These are phyloP conservation scores for Drosophila sp. DNA, from an alignment of 1,140 invertebrate species.

Conservation along the genomic window DNA sequence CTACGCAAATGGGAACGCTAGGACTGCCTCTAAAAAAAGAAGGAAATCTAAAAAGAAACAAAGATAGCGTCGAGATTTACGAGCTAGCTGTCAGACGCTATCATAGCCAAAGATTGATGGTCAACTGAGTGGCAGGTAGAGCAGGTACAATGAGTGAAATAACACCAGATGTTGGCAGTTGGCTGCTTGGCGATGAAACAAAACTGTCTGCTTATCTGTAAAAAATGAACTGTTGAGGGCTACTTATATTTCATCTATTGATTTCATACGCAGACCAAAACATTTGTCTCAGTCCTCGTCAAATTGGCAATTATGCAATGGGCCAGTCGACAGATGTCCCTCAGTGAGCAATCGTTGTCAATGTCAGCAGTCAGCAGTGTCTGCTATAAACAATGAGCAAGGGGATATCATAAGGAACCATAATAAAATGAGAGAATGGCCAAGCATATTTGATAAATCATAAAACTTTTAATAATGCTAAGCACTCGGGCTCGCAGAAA, in stretches of 20 bases:
- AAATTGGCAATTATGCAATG: constrained; percentile 53
- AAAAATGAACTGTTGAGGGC: constrained; percentile 64
- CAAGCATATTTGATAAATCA: constrained; percentile 77
- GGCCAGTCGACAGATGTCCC: constrained; percentile 33
- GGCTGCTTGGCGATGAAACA: constrained; percentile 24
- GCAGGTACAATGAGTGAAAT: constrained; percentile 10
- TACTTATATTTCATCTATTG: constrained; percentile 64
- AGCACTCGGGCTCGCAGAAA: constrained; percentile 52
- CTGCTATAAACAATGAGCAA: constrained; percentile 43
- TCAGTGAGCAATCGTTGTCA: constrained; percentile 18
- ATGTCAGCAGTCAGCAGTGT: constrained; percentile 59
- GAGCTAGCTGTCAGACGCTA: constrained; percentile 76
- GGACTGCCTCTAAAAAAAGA: constrained; percentile 37
- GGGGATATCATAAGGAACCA: constrained; percentile 14
- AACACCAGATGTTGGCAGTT: constrained; percentile 42
- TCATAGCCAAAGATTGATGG: constrained; percentile 78
- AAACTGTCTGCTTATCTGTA: constrained; percentile 60
- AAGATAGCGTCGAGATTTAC: constrained; percentile 75
- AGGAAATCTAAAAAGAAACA: constrained; percentile 1
- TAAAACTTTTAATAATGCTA: constrained; percentile 76
- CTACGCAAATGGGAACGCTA: constrained; percentile 71
- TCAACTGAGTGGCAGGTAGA: constrained; percentile 58
- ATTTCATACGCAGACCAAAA: constrained; percentile 35
- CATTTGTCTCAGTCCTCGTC: constrained; percentile 10
- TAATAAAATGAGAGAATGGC: background rate